Evolutionary conservation across 92 coral and sea anemone species (phyloP).

Genomic region (Zoanthus solanderi): DNA sequence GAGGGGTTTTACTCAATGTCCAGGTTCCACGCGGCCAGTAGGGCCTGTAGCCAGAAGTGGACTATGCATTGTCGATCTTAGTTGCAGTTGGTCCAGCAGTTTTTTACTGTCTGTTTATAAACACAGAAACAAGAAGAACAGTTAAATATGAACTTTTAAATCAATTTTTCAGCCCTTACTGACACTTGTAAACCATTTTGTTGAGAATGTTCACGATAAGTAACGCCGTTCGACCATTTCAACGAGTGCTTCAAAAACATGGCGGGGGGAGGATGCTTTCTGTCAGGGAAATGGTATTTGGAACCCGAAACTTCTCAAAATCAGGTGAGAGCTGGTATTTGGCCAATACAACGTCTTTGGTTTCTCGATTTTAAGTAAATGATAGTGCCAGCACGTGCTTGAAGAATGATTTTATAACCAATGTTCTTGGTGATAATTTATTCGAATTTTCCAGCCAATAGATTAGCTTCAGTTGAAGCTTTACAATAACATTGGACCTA

Average conservation of each 20-base stretch:
- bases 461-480: neutral
- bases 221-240: neutral
- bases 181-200: neutral
- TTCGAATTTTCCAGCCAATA: constrained; percentile 15
- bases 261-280: neutral
- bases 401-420: constrained; percentile 12
- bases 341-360: constrained; percentile 17
- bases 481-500: constrained; percentile 7
- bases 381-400: neutral
- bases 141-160: neutral
- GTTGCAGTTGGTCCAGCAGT: neutral
- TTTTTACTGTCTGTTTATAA: neutral
- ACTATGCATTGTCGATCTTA: neutral
- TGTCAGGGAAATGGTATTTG: constrained; percentile 14
- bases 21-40: constrained; percentile 22
- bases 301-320: constrained; percentile 14
- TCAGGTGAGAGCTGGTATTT: constrained; percentile 43
- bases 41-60: neutral
- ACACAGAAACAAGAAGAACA: neutral
- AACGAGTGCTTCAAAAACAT: neutral
- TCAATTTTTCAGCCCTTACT: neutral
- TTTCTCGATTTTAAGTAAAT: neutral
- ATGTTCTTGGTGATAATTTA: neutral
- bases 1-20: neutral
- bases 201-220: constrained; percentile 3